Conservation (phyloP, 2,797 vertebrate genomes). For the Amblyopsis hoosieri region DNA sequence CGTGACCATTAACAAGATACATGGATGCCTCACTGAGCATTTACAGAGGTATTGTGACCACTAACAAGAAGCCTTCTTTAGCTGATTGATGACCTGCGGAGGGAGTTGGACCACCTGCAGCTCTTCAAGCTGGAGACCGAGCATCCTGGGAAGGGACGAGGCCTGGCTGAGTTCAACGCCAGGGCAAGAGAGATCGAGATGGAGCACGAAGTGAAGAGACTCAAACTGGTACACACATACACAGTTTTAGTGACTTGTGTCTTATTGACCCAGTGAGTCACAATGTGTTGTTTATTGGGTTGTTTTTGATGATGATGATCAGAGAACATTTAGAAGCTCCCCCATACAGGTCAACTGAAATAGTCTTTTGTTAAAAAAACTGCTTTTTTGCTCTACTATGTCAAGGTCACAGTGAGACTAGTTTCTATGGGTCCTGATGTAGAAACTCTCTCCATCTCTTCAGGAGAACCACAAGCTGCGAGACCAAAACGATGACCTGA, state of each 20-base stretch:
- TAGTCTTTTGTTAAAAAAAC: too few relatives aligned
- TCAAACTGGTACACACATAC: constrained; percentile 85
- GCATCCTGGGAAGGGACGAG: constrained; percentile 79
- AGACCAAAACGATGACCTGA: constrained; percentile 97
- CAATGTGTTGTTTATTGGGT: too few relatives aligned
- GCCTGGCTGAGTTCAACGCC: constrained; percentile 83
- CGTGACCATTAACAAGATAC: too few relatives aligned
- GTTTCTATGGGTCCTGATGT: too few relatives aligned
- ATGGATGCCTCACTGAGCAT: too few relatives aligned
- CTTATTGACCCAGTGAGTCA: not conserved
- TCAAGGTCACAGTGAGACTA: too few relatives aligned
- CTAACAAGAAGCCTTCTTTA: constrained; percentile 47
- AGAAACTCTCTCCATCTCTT: constrained; percentile 1
- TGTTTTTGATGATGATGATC: too few relatives aligned
- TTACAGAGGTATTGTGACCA: too few relatives aligned
- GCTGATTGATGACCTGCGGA: constrained; percentile 91
- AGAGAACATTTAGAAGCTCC: too few relatives aligned
- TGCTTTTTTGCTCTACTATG: too few relatives aligned
- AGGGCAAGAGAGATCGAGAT: constrained; percentile 90
- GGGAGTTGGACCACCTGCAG: constrained; percentile 93
- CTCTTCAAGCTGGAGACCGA: constrained; percentile 91
- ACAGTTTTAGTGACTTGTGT: not conserved
- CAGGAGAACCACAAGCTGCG: constrained; percentile 94
- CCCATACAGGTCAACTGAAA: too few relatives aligned
- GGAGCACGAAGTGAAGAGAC: constrained; percentile 89